Conservation (phyloP, 2,888 invertebrate genomes). For the Drosophila nigricruria region DNA sequence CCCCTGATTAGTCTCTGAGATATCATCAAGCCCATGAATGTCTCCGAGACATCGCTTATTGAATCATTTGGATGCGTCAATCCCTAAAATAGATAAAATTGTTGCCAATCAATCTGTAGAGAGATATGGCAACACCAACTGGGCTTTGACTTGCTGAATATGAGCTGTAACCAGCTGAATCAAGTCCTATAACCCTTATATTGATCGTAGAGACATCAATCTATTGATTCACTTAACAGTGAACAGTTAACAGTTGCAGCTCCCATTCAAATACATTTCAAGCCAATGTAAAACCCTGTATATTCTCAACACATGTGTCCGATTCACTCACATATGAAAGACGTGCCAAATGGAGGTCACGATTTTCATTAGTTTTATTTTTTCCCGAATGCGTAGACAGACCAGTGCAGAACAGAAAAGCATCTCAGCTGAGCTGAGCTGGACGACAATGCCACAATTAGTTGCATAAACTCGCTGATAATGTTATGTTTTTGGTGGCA, state of each 20-base stretch:
- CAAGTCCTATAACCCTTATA: too few relatives aligned
- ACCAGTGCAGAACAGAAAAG: neutral
- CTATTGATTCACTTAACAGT: neutral
- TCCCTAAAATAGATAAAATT: neutral
- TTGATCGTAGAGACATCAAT: too few relatives aligned
- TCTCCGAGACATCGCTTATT: neutral
- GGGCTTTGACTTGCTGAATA: too few relatives aligned
- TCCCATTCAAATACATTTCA: neutral
- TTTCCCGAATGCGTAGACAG: slow-evolving; percentile 44
- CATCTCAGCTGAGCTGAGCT: slow-evolving; percentile 18
- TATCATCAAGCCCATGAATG: too few relatives aligned
- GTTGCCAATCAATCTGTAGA: too few relatives aligned
- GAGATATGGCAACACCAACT: too few relatives aligned
- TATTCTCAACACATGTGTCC: slow-evolving; percentile 1
- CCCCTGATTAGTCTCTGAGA: too few relatives aligned
- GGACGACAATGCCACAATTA: slow-evolving; percentile 74
- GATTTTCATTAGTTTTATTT: slow-evolving; percentile 82
- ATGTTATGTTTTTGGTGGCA: slow-evolving; percentile 46
- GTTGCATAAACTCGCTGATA: slow-evolving; percentile 66
- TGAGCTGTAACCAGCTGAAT: too few relatives aligned
- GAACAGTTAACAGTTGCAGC: neutral
- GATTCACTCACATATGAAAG: slow-evolving; percentile 23
- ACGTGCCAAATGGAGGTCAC: slow-evolving; percentile 73
- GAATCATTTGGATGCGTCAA: neutral
- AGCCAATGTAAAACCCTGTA: slow-evolving; percentile 27